phyloP scores from a whole-genome alignment of 2,113 vertebrate genomes.

The Danionella cerebrum region DNA sequence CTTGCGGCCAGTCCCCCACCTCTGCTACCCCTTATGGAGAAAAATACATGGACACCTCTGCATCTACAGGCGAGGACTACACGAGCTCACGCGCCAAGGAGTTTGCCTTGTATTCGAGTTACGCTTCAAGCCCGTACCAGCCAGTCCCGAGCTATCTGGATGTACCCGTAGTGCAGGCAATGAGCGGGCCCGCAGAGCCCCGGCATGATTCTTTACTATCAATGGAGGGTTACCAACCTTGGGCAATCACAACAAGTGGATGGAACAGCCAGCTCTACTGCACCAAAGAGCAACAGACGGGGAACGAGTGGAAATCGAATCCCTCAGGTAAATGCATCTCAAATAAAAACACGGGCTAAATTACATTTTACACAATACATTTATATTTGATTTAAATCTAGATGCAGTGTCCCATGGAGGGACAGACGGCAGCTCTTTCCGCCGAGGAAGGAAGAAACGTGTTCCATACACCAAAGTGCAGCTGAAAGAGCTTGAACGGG shows the following conservation, averaged over 20 bases:
- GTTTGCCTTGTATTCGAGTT: conserved; percentile 94
- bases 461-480: conserved; percentile 98
- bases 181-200: conserved; percentile 80
- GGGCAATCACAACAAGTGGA: conserved; percentile 81
- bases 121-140: conserved; percentile 86
- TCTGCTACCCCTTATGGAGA: conserved; percentile 70
- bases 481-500: conserved; percentile 95
- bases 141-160: conserved; percentile 90
- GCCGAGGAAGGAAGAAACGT: conserved; percentile 92
- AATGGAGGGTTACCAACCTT: conserved; percentile 96
- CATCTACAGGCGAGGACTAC: conserved; percentile 78
- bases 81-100: conserved; percentile 85
- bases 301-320: conserved; percentile 86
- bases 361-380: neutral
- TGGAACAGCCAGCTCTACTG: conserved; percentile 97
- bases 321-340: neutral
- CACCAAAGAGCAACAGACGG: conserved; percentile 89
- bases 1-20: conserved; percentile 77
- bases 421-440: conserved; percentile 78
- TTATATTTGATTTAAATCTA: conserved; percentile 39
- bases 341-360: neutral
- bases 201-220: conserved; percentile 85
- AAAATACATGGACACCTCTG: conserved; percentile 89
- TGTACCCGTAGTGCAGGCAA: conserved; percentile 85
- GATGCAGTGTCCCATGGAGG: conserved; percentile 73